A percentile compares a stretch with the other conserved stretches of the same genome.
Conservation (phyloP, 2,113 vertebrate species). For the Crotalus horridus region DNA sequence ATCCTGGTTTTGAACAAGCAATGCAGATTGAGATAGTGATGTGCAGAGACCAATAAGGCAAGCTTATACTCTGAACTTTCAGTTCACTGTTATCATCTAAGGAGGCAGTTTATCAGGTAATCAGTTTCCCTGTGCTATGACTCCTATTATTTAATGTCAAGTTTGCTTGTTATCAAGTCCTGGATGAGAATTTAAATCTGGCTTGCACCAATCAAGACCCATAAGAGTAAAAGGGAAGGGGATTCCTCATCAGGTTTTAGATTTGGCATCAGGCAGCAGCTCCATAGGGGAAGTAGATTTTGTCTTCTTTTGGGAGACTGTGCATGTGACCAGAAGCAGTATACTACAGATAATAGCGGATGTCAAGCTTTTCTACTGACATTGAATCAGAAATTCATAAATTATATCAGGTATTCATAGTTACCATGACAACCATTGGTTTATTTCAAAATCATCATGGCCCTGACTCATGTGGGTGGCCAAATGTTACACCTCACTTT, state of each 20-base stretch:
- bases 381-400: not conserved
- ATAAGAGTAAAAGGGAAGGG: not conserved
- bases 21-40: not conserved
- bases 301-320: not conserved
- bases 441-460: not conserved
- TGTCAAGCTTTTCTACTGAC: not conserved
- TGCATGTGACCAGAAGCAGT: not conserved
- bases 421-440: not conserved
- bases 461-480: not conserved
- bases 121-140: not conserved
- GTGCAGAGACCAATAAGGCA: not conserved
- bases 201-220: not conserved
- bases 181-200: not conserved
- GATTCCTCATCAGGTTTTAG: not conserved
- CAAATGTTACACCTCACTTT: not conserved
- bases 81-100: not conserved
- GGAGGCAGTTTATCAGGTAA: not conserved
- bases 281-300: not conserved
- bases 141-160: not conserved
- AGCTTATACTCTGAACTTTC: not conserved
- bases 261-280: not conserved
- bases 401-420: not conserved
- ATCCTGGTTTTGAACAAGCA: not conserved
- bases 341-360: not conserved
- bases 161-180: not conserved